Conservation (phyloP, 2,797 vertebrate genomes). For the Anguilla marmorata region DNA sequence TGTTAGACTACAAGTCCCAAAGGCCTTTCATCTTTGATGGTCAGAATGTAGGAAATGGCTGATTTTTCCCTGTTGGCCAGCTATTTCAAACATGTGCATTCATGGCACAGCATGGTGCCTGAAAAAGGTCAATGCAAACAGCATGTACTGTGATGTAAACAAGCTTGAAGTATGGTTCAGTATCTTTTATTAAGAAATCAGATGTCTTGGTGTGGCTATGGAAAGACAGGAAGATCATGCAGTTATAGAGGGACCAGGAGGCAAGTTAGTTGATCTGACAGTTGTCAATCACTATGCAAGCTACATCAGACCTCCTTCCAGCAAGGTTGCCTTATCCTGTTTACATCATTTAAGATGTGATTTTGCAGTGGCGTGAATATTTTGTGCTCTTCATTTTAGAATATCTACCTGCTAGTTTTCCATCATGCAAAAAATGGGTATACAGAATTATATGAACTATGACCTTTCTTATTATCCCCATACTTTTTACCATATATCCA, state of each 20-base stretch:
- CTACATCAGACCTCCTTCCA: not conserved
- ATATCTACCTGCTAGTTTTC: not conserved
- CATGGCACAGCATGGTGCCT: not conserved
- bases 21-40: constrained; percentile 2
- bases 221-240: not conserved
- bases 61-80: not conserved
- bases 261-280: not conserved
- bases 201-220: not conserved
- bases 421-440: not conserved
- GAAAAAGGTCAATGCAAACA: not conserved
- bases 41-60: not conserved
- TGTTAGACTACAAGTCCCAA: constrained; percentile 8
- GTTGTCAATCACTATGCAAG: not conserved
- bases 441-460: not conserved
- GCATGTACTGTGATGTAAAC: not conserved
- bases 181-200: not conserved
- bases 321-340: not conserved
- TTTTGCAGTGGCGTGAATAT: not conserved
- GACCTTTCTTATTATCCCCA: not conserved
- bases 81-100: constrained; percentile 12
- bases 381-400: not conserved
- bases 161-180: not conserved
- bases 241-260: not conserved
- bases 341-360: not conserved
- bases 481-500: not conserved